Evolutionary conservation across 2,113 vertebrate genomes (phyloP), one percentile per base, ranked within the genome.

Genomic region (Prolemur simus): DNA sequence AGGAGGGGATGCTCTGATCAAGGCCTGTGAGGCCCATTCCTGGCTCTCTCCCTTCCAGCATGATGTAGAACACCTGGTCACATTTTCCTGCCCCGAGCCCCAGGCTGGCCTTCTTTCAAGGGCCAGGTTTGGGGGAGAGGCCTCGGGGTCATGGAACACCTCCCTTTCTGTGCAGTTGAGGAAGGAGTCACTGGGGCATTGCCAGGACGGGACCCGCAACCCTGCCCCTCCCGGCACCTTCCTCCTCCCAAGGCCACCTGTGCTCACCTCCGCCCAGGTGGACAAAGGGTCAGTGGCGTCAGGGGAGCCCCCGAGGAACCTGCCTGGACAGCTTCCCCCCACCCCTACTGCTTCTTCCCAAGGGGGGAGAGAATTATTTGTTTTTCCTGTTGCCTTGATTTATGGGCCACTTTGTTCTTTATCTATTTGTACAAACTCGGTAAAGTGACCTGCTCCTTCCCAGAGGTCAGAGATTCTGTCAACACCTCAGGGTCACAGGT

Each of bases 341-440:
- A 10, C 13, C 29, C 49, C 56, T 23, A 68, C 37, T 8, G 80
- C 68, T 66, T 60, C 87, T 87, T 96, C 81, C 96, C 32, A 78
- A 94, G 68, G 56, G 87, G 80, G 97, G 71, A 47, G 71, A 89
- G 91, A 86, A 91, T 91, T 97, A 97, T 97, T 98, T 98, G 85
- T 95, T 98, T 97, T 96, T 96, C 95, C 80, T 92, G 89, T 84
- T 95, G 27, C 96, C 64, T 84, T 98, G 98, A 98, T 98, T 99
- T 98, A 98, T 98, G 97, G 94, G 47, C 96, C 98, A 98, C 98
- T 99, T 98, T 98, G 98, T 98, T 99, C 98, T 98, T 98, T 98
- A 98, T 99, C 98, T 98, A 95, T 98, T 98, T 98, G 97, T 98
- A 98, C 98, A 98, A 98, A 97, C 23, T 98, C 92, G 54, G 97